Base-by-base conservation (phyloP, 2,888 invertebrate species). In the Tetragonisca angustula region DNA sequence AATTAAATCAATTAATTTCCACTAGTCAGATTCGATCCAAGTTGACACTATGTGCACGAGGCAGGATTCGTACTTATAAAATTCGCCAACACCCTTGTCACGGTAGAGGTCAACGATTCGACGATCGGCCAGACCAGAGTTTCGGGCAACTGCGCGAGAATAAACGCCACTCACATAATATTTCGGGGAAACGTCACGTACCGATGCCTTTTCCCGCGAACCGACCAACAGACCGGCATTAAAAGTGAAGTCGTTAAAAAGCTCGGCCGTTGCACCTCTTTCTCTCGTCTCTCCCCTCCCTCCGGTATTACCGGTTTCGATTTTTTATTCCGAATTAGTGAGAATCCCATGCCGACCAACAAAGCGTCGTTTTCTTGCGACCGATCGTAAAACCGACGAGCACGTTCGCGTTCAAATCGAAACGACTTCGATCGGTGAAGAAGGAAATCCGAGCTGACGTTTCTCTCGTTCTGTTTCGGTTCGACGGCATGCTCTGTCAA, bases 151-250 rank as follows among this genome's bases (percentile, higher is more conserved):
- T 32, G 77, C 15, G 62, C 78, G 56, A 73, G 78, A 81, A 88
- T 90, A 87, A 88, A 83, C 67, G 78, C 79, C 74, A 36, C 75
- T 87, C 88, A 79, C 81, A 86, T 82, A 27, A 71, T 75, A 83
- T 83, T 89, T 88, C 89, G 85, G 27, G 59, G 89, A 89, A 89
- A 76, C 36, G 64, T 56, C 50, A n/a, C 52, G 36, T n/a, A 24
- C 17, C 24, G 36, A 13, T 43, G 43, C 24, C 52, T 54, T 68
- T 75, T 74, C 67, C 67, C 52, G 71, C 50, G 75, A 71, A 71
- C 61, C 54, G 43, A 32, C 43, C 36, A 36, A 27, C 79, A 50
- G 56, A 24, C 69, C 21, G 17, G 62, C 83, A 82, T 85, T 82
- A 87, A 85, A 80, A 74, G 67, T 27, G 59, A 62, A 68, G 72